These are phyloP conservation scores for Nilaparvata lugens DNA, from an alignment of 1,140 invertebrate species.

Conservation along the genomic window DNA sequence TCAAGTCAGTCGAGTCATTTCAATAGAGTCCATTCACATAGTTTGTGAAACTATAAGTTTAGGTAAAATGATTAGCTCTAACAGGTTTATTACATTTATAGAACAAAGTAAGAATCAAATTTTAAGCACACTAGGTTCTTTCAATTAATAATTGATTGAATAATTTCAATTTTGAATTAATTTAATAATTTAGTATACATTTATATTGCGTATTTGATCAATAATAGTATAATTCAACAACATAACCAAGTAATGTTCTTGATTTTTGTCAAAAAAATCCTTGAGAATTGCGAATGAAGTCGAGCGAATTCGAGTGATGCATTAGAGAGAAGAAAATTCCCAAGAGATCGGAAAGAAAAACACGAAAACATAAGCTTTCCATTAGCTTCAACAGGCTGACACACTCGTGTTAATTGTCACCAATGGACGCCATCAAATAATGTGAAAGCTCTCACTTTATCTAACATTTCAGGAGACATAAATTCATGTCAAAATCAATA, in stretches of 20 bases:
- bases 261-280: neutral
- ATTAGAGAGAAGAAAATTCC: neutral
- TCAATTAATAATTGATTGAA: too few species aligned
- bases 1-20: too few species aligned
- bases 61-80: too few species aligned
- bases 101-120: too few species aligned
- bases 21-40: too few species aligned
- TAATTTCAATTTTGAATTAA: too few species aligned
- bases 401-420: constrained; percentile 5
- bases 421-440: neutral
- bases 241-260: neutral
- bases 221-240: too few species aligned
- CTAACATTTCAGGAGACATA: constrained; percentile 12
- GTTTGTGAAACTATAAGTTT: too few species aligned
- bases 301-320: neutral
- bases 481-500: neutral
- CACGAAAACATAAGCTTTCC: neutral
- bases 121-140: too few species aligned
- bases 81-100: too few species aligned
- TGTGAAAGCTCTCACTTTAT: neutral
- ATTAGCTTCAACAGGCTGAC: constrained; percentile 2
- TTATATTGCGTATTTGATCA: too few species aligned
- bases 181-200: too few species aligned
- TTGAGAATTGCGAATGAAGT: neutral
- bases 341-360: neutral